Conservation (phyloP, 2,113 vertebrate species). For the Paradoxurus hermaphroditus region DNA sequence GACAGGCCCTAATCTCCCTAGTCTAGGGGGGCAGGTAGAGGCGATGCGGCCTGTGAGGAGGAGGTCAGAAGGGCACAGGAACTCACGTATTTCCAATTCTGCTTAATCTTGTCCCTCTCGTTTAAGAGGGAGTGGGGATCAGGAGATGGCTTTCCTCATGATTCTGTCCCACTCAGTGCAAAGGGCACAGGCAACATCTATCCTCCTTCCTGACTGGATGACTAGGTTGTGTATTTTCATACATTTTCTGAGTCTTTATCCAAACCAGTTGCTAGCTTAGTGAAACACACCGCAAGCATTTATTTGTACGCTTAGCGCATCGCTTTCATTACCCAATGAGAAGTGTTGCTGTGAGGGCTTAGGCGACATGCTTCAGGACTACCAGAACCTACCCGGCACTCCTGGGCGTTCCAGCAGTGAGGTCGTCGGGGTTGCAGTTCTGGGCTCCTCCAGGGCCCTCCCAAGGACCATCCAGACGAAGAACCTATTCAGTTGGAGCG, state of each 20-base stretch:
- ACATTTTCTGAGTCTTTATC: not conserved
- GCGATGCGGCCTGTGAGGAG: rapidly evolving
- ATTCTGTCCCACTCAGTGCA: not conserved
- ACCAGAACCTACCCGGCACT: not conserved
- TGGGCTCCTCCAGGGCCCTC: not conserved
- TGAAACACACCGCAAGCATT: not conserved
- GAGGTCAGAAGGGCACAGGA: not conserved
- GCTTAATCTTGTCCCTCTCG: not conserved
- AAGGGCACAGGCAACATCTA: not conserved
- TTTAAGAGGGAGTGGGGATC: not conserved
- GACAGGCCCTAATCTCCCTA: not conserved
- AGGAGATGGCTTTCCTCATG: not conserved
- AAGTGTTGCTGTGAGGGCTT: not conserved
- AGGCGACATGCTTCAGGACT: not conserved
- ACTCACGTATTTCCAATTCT: not conserved
- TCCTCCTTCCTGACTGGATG: not conserved
- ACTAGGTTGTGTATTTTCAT: not conserved
- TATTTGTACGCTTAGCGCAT: not conserved
- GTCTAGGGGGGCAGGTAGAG: not conserved
- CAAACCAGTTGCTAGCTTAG: not conserved
- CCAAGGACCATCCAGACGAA: not conserved
- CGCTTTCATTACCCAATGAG: not conserved
- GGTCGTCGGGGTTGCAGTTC: not conserved
- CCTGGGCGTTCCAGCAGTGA: not conserved
- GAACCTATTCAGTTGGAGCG: no score